These are phyloP conservation scores for Tetropium fuscum DNA, from an alignment of 2,888 invertebrate genomes.

Conservation along the genomic window DNA sequence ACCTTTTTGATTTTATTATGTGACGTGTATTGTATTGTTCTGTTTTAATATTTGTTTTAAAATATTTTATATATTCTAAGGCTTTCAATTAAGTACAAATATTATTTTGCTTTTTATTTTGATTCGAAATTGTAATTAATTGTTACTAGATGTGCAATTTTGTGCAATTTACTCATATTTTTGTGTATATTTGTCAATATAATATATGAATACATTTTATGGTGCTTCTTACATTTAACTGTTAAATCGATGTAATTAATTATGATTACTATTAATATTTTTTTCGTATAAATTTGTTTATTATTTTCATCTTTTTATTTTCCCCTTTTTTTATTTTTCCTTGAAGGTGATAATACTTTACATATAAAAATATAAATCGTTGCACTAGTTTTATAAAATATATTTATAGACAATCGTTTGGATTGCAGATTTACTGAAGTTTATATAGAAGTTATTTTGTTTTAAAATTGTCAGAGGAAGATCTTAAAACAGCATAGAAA, in stretches of 20 bases:
- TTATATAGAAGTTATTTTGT: slow-evolving; percentile 21
- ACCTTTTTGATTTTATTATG: slow-evolving; percentile 5
- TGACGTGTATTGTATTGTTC: slow-evolving; percentile 10
- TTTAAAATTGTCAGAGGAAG: slow-evolving; percentile 28
- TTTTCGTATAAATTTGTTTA: neutral
- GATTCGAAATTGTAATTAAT: neutral
- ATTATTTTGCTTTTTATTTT: slow-evolving; percentile 6
- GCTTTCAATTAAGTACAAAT: slow-evolving; percentile 33
- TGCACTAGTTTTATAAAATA: slow-evolving; percentile 40
- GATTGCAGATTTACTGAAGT: slow-evolving; percentile 12
- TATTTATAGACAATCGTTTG: slow-evolving; percentile 43
- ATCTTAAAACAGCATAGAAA: too few relatives aligned
- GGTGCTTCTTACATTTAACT: slow-evolving; percentile 23
- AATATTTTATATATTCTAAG: slow-evolving; percentile 13
- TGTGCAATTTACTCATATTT: slow-evolving; percentile 36
- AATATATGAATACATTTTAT: slow-evolving; percentile 28
- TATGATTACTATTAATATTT: slow-evolving; percentile 15
- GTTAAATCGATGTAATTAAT: slow-evolving; percentile 1
- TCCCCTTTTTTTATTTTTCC: neutral
- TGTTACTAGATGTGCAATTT: slow-evolving; percentile 12
- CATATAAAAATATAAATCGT: slow-evolving; percentile 35
- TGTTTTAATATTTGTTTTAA: slow-evolving; percentile 28
- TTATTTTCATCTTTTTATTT: neutral
- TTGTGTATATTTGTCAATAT: slow-evolving; percentile 35
- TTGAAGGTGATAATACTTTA: neutral